Evolutionary conservation across 2,113 vertebrate genomes (phyloP), one percentile per base, ranked within the genome.

Genomic region (Corythornis cristatus): DNA sequence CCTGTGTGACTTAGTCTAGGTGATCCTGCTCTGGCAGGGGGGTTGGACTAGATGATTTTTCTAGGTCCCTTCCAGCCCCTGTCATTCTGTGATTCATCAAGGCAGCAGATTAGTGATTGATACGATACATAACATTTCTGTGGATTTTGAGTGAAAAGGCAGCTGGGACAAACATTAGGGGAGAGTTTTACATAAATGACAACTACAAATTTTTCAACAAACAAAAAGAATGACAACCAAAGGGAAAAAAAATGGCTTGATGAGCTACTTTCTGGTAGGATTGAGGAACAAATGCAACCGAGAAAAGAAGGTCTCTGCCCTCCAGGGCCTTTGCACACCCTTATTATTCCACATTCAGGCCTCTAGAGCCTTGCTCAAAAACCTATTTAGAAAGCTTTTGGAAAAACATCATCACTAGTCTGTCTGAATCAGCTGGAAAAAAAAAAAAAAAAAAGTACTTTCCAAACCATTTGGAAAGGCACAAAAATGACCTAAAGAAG

Each of bases 401-500:
- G 87, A 22, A 79, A 95, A 89, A 73, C 28, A 66, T 66, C 2
- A 9, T 6, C 37, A 50, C 48, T 33, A 57, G 22, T 68, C 70
- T 74, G 46, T 88, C 86, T 87, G 71, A 91, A 89, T 56, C 71
- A 93, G 67, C 25, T 62, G 88, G 60, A 51, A 23, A 70, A 93
- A 93, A 76, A 94, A 93, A 25, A 54, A 51, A 23, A 70, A 93
- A 93, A 76, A 94, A 93, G 28, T 46, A n/a, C 16, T 73, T 85
- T 83, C 60, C 37, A 70, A 72, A 93, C 83, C 33, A 58, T 42
- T 91, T 73, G 42, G 50, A 76, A 87, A 85, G 46, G 18, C 82
- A 76, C 25, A 88, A 50, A 80, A 89, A 70, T 61, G 64, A 93
- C 89, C 89, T 65, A 58, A n/a, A 42, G 70, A 87, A 95, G 72